These are phyloP conservation scores for Lerema accius DNA, from an alignment of 1,140 invertebrate genomes.

Conservation along the genomic window DNA sequence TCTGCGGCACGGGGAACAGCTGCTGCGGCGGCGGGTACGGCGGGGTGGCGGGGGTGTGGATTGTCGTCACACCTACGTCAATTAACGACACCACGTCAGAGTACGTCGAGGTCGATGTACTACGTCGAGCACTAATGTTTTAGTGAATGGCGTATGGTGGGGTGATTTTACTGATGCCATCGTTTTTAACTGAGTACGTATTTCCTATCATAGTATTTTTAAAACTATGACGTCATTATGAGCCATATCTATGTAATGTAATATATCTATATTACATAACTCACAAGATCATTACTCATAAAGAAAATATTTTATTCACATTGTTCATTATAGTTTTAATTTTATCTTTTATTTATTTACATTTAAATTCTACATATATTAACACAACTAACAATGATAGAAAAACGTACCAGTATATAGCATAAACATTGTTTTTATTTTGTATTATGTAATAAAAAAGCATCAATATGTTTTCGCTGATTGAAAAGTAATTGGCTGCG, in stretches of 20 bases:
- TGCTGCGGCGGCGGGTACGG: constrained; percentile 72
- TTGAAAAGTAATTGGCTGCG: neutral
- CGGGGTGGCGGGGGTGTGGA: constrained; percentile 63
- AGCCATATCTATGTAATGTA: too few species aligned
- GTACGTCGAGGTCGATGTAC: neutral
- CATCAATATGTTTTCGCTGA: neutral
- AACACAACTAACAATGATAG: too few species aligned
- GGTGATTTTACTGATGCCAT: neutral
- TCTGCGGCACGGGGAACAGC: constrained; percentile 65
- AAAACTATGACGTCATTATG: too few species aligned
- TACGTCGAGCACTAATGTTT: too few species aligned
- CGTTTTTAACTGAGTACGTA: too few species aligned
- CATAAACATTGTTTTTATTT: neutral
- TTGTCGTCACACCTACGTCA: constrained; percentile 57
- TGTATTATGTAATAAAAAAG: neutral
- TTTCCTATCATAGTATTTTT: too few species aligned
- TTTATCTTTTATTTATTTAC: too few species aligned
- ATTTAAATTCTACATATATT: too few species aligned
- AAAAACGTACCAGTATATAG: neutral
- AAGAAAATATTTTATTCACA: too few species aligned
- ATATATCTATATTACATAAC: too few species aligned
- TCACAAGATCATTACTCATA: too few species aligned
- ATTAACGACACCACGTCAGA: constrained; percentile 1
- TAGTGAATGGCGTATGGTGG: neutral
- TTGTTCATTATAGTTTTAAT: too few species aligned